phyloP scores from a whole-genome alignment of 2,113 vertebrate species.

The Lasiurus borealis region DNA sequence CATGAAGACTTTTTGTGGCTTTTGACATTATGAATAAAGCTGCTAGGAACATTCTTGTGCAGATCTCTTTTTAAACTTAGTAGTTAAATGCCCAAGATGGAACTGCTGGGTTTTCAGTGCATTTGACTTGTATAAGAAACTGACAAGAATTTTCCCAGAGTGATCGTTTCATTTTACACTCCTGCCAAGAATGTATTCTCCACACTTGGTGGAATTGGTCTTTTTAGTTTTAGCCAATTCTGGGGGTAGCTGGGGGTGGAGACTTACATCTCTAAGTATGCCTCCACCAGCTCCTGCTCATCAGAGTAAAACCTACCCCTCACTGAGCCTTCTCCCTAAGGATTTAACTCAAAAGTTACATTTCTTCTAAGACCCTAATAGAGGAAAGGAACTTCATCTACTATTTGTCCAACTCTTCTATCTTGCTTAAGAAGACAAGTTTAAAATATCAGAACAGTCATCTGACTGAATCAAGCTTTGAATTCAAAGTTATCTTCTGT shows the following conservation, averaged over 20 bases:
- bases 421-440: not conserved
- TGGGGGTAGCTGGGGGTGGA: accelerated
- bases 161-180: not conserved
- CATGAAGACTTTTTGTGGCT: not conserved
- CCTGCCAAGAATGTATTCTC: not conserved
- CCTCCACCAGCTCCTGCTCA: not conserved
- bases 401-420: not conserved
- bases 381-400: not conserved
- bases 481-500: constrained; percentile 42
- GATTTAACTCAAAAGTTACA: not conserved
- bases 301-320: not conserved
- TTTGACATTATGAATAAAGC: not conserved
- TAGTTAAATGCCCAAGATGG: not conserved
- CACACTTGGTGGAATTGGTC: not conserved
- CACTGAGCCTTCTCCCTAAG: not conserved
- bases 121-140: not conserved
- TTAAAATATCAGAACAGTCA: constrained; percentile 1
- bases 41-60: not conserved
- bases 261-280: not conserved
- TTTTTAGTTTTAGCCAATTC: constrained; percentile 3
- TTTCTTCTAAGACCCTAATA: not conserved
- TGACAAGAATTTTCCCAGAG: not conserved
- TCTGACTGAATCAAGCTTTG: not conserved
- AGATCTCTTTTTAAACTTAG: not conserved
- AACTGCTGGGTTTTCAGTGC: not conserved